Conservation (phyloP, 1,140 invertebrate genomes). For the Dreissena rostriformis region DNA sequence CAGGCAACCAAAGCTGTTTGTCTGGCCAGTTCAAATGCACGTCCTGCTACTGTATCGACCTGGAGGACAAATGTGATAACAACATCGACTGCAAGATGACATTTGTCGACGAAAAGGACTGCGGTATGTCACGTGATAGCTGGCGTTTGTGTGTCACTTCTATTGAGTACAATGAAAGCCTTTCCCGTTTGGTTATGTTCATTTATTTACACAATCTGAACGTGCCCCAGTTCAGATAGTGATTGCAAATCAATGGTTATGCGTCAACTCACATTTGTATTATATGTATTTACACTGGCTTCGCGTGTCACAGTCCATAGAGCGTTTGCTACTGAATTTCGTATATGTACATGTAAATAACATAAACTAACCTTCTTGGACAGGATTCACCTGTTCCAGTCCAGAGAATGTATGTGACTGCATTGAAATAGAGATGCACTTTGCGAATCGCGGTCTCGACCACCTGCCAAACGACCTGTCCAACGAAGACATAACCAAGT, state of each 20-base stretch:
- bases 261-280: too few species aligned
- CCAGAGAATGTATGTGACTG: conserved; percentile 35
- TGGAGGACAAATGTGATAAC: conserved; percentile 28
- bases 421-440: conserved; percentile 40
- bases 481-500: conserved; percentile 40
- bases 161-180: too few species aligned
- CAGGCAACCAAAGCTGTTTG: conserved; percentile 45
- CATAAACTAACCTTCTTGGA: too few species aligned
- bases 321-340: too few species aligned
- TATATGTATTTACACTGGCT: too few species aligned
- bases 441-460: conserved; percentile 14
- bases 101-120: conserved; percentile 35
- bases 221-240: too few species aligned
- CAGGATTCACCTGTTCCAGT: conserved; percentile 30
- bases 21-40: conserved; percentile 41
- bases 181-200: too few species aligned
- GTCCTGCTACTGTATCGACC: conserved; percentile 41
- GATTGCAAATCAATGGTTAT: too few species aligned
- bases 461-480: conserved; percentile 25
- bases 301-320: too few species aligned
- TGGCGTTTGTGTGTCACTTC: neutral
- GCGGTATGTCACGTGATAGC: conserved; percentile 13
- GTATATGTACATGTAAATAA: too few species aligned
- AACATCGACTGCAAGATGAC: conserved; percentile 44
- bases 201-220: too few species aligned